A percentile compares a stretch with the other conserved stretches of the same genome.
Conservation (phyloP, 2,797 vertebrate genomes). For the Siniperca scherzeri region DNA sequence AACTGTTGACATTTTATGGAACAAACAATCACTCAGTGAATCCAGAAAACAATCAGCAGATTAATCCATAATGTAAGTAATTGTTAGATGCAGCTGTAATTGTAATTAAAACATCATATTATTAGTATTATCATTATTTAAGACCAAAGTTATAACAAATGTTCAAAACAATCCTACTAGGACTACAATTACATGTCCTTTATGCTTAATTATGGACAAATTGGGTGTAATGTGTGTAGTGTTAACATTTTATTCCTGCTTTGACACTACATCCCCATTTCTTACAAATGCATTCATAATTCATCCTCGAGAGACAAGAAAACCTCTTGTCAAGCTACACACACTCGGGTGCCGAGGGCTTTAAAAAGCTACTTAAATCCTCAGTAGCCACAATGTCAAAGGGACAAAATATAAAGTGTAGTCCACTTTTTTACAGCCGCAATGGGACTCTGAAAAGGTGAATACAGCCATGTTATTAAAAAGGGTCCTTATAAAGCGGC, state of each 20-base stretch:
- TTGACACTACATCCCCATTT: constrained; percentile 68
- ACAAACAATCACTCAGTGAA: background rate
- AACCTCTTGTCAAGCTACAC: constrained; percentile 70
- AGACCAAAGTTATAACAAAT: background rate
- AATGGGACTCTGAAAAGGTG: constrained; percentile 80
- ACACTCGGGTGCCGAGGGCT: constrained; percentile 71
- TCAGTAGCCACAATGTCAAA: constrained; percentile 82
- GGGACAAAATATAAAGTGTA: constrained; percentile 81
- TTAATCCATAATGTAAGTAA: background rate
- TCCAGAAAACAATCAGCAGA: background rate
- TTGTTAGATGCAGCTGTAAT: background rate
- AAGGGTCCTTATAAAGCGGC: constrained; percentile 77
- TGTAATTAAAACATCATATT: background rate
- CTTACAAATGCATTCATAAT: constrained; percentile 68
- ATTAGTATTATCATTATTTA: background rate
- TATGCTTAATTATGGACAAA: constrained; percentile 61
- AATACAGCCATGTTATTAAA: constrained; percentile 81
- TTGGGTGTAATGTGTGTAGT: constrained; percentile 32
- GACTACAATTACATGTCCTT: constrained; percentile 49
- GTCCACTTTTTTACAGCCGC: constrained; percentile 72
- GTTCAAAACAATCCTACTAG: constrained; percentile 28
- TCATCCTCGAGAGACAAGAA: constrained; percentile 71
- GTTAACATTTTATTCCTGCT: constrained; percentile 43
- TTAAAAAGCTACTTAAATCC: constrained; percentile 80
- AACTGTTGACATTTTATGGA: background rate